A percentile compares a stretch with the other conserved stretches of the same genome.
phyloP scores from a whole-genome alignment of 2,113 vertebrate species.

The Tetrao urogallus region DNA sequence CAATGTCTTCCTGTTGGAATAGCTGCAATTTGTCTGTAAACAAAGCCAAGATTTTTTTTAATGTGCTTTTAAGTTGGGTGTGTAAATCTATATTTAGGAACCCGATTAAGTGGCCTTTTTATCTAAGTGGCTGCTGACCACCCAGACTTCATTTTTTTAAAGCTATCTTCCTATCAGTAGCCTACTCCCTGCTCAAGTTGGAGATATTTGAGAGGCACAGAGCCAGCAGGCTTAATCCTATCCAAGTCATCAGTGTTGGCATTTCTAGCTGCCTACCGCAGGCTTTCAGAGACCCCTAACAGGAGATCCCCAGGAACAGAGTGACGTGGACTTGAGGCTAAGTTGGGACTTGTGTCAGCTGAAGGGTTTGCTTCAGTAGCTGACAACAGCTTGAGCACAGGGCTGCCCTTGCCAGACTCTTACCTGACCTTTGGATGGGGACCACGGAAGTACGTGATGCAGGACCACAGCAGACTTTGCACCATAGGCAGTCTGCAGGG shows the following conservation, averaged over 20 bases:
- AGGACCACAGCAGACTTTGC: background rate
- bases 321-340: background rate
- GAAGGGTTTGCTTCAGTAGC: background rate
- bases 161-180: background rate
- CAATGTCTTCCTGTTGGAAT: conserved; percentile 10
- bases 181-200: background rate
- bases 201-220: background rate
- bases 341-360: background rate
- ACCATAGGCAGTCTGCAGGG: background rate
- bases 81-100: conserved; percentile 49
- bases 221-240: background rate
- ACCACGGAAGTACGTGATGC: background rate
- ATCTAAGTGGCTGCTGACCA: background rate
- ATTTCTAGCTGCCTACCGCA: background rate
- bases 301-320: background rate
- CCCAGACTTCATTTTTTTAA: background rate
- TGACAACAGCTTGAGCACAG: background rate
- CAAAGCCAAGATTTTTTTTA: background rate
- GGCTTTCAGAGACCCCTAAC: background rate
- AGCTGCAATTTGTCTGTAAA: background rate
- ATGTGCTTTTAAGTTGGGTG: background rate
- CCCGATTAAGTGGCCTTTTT: background rate
- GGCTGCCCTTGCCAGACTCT: background rate
- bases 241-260: background rate
- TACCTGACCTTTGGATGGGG: background rate